phyloP scores from a whole-genome alignment of 2,888 invertebrate genomes.

The Cistogaster globosa region DNA sequence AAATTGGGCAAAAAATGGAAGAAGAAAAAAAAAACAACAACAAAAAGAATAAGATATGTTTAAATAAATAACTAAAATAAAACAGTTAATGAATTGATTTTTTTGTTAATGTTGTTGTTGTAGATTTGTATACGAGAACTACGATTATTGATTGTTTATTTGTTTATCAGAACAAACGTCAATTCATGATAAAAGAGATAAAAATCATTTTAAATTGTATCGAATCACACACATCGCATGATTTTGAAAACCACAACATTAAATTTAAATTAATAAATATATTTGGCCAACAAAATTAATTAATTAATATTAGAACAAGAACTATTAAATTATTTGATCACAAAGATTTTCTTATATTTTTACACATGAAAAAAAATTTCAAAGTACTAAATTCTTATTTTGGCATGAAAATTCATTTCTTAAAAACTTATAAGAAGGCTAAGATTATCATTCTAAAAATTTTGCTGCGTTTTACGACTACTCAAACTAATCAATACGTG shows the following conservation, averaged over 20 bases:
- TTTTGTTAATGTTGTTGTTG: conserved; percentile 1
- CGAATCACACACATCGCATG: conserved; percentile 64
- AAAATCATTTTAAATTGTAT: conserved; percentile 66
- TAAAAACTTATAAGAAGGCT: too few species aligned
- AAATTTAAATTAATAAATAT: conserved; percentile 29
- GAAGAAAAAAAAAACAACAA: conserved; percentile 3
- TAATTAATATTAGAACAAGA: conserved; percentile 1
- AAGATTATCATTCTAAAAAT: too few species aligned
- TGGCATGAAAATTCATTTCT: too few species aligned
- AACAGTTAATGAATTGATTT: conserved; percentile 70
- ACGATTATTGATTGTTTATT: conserved; percentile 64
- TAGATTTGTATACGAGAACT: conserved; percentile 32
- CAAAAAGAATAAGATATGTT: not conserved
- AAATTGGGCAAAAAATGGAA: conserved; percentile 43
- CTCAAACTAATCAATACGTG: too few species aligned
- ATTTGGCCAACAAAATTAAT: conserved; percentile 13
- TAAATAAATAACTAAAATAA: conserved; percentile 61
- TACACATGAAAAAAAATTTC: too few species aligned
- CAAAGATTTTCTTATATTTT: not conserved
- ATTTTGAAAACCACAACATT: conserved; percentile 45
- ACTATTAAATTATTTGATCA: not conserved
- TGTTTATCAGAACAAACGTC: conserved; percentile 67
- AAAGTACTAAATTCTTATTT: too few species aligned
- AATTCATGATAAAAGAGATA: conserved; percentile 66
- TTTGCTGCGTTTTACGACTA: too few species aligned